Evolutionary conservation across 2,797 vertebrate species (phyloP).

Genomic region (Pangasius djambal): DNA sequence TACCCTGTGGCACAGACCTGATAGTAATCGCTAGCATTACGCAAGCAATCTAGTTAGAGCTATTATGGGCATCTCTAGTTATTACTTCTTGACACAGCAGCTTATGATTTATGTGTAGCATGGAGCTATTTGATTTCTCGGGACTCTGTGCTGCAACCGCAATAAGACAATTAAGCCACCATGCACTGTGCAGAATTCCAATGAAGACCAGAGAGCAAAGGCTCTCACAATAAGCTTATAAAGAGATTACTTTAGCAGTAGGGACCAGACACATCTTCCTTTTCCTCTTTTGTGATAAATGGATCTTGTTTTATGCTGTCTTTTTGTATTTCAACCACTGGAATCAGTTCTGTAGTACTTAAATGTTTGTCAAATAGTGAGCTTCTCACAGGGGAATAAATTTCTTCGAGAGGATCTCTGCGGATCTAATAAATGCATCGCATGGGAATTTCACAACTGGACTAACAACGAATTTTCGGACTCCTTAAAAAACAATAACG

Average conservation of each 20-base stretch:
- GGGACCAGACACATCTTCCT: slow-evolving; percentile 62
- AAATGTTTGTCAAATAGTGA: neutral
- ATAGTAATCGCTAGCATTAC: slow-evolving; percentile 68
- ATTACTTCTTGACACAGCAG: slow-evolving; percentile 75
- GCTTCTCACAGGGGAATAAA: neutral
- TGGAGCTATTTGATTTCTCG: slow-evolving; percentile 75
- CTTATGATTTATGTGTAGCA: slow-evolving; percentile 74
- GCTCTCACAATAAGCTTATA: slow-evolving; percentile 62
- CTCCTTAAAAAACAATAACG: neutral
- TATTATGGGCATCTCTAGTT: slow-evolving; percentile 67
- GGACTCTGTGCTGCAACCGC: slow-evolving; percentile 68
- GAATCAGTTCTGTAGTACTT: slow-evolving; percentile 17
- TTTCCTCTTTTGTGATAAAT: slow-evolving; percentile 59
- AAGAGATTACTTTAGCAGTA: slow-evolving; percentile 73
- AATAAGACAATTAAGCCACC: slow-evolving; percentile 77
- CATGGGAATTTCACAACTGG: neutral
- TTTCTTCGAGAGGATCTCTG: neutral
- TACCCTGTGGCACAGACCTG: slow-evolving; percentile 47
- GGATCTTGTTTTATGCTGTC: slow-evolving; percentile 34
- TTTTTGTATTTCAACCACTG: slow-evolving; percentile 47
- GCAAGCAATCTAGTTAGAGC: slow-evolving; percentile 69
- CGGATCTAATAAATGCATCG: neutral
- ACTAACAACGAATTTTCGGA: neutral
- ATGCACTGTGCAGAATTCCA: slow-evolving; percentile 68
- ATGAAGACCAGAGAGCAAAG: slow-evolving; percentile 50